These are phyloP conservation scores for Turritopsis dohrnii DNA, from an alignment of 30 jellyfish, hydroid and myxozoan species.

Conservation along the genomic window DNA sequence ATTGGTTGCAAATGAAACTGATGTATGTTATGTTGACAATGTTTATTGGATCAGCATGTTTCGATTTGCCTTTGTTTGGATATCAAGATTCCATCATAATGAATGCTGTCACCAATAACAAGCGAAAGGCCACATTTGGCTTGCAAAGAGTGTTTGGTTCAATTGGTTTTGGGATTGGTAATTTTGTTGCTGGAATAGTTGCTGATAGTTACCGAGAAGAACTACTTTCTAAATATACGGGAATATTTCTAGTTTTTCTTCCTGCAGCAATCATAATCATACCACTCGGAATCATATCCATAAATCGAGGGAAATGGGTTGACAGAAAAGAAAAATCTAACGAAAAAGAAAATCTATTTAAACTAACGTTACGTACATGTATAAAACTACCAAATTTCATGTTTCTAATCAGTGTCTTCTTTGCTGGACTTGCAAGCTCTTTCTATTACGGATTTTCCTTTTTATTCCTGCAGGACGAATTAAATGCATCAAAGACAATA, in stretches of 20 bases:
- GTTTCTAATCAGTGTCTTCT: slow-evolving; percentile 41
- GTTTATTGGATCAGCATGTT: too few relatives aligned
- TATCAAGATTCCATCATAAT: too few relatives aligned
- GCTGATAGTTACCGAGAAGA: neutral
- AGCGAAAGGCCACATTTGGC: too few relatives aligned
- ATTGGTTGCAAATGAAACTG: too few relatives aligned
- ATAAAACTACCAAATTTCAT: slow-evolving; percentile 36
- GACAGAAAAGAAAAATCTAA: neutral
- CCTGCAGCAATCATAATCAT: neutral
- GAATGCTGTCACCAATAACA: too few relatives aligned
- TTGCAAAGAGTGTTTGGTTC: too few relatives aligned
- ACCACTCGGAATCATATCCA: neutral
- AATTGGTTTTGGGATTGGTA: too few relatives aligned
- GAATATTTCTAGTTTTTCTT: neutral
- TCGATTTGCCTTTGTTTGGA: too few relatives aligned
- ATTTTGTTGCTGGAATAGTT: neutral
- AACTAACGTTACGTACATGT: slow-evolving; percentile 27
- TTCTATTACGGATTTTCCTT: slow-evolving; percentile 48
- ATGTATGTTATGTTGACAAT: too few relatives aligned
- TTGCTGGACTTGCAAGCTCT: slow-evolving; percentile 59
- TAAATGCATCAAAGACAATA: slow-evolving; percentile 33
- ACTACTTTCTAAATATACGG: neutral
- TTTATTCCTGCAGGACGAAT: slow-evolving; percentile 28
- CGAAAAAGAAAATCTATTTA: neutral
- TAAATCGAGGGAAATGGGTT: neutral